These are phyloP conservation scores for Sebastes melanostomus DNA, from an alignment of 2,797 vertebrate genomes.

Conservation along the genomic window DNA sequence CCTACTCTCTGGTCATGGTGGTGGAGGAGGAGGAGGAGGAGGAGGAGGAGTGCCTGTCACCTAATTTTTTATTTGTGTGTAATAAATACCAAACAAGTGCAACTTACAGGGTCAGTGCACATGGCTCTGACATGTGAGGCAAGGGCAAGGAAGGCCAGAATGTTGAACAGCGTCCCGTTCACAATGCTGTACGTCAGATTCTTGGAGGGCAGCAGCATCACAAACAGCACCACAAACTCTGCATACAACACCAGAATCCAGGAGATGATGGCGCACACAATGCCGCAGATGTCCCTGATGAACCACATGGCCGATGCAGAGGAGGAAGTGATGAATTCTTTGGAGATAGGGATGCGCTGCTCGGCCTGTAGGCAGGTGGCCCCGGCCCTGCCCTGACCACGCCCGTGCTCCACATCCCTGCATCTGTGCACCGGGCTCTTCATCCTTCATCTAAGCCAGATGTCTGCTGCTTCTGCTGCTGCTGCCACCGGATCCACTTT, in stretches of 20 bases:
- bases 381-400: constrained; percentile 56
- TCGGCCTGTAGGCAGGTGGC: constrained; percentile 81
- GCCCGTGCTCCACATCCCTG: constrained; percentile 90
- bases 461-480: neutral
- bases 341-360: constrained; percentile 82
- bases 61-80: neutral
- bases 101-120: constrained; percentile 98
- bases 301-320: constrained; percentile 92
- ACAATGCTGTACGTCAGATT: constrained; percentile 91
- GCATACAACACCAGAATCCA: constrained; percentile 97
- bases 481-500: constrained; percentile 37
- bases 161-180: constrained; percentile 94
- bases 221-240: constrained; percentile 95
- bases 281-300: constrained; percentile 95
- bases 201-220: constrained; percentile 95
- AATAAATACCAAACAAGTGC: neutral
- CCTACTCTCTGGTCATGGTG: no score
- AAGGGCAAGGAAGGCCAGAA: constrained; percentile 93
- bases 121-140: constrained; percentile 97
- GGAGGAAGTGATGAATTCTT: constrained; percentile 79
- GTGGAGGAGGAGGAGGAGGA: no score
- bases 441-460: constrained; percentile 85
- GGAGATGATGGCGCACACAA: constrained; percentile 92
- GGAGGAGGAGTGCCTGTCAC: neutral
- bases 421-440: constrained; percentile 90